Conservation (phyloP, 2,888 invertebrate genomes). For the Drosophila dives region DNA sequence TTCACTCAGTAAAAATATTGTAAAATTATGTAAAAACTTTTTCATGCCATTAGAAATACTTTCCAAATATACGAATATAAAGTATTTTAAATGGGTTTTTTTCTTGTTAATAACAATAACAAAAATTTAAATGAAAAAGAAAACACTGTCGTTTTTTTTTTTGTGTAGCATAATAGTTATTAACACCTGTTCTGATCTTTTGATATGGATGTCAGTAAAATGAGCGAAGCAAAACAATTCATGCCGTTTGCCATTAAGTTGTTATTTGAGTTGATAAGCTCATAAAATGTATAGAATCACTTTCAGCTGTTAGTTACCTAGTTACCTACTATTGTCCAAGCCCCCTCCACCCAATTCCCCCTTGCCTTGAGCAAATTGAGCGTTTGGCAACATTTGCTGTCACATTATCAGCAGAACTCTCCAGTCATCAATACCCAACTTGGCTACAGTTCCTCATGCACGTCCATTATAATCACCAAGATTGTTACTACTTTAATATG, state of each 20-base stretch:
- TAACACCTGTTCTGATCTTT: neutral
- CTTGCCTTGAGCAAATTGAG: slow-evolving; percentile 21
- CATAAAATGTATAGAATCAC: slow-evolving; percentile 22
- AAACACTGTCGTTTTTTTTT: neutral
- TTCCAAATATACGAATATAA: neutral
- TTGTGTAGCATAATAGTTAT: neutral
- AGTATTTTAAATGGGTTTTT: neutral
- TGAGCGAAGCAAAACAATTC: neutral
- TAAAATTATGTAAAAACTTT: neutral
- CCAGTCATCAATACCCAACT: neutral
- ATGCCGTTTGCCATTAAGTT: slow-evolving; percentile 29
- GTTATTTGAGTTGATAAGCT: slow-evolving; percentile 46
- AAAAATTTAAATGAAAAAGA: neutral
- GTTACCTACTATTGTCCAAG: neutral
- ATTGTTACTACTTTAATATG: slow-evolving; percentile 29
- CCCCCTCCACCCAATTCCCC: too few species aligned
- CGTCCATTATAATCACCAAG: slow-evolving; percentile 14
- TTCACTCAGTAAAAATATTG: neutral
- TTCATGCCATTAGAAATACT: neutral
- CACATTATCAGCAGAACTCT: slow-evolving; percentile 36
- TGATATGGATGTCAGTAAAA: slow-evolving; percentile 19
- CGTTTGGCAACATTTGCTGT: slow-evolving; percentile 1
- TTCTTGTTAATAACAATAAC: neutral
- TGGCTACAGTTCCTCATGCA: neutral
- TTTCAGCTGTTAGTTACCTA: slow-evolving; percentile 14